Evolutionary conservation across 2,888 invertebrate species (phyloP), one percentile per base, ranked within the genome.

Genomic region (Ypsolopha scabrella): DNA sequence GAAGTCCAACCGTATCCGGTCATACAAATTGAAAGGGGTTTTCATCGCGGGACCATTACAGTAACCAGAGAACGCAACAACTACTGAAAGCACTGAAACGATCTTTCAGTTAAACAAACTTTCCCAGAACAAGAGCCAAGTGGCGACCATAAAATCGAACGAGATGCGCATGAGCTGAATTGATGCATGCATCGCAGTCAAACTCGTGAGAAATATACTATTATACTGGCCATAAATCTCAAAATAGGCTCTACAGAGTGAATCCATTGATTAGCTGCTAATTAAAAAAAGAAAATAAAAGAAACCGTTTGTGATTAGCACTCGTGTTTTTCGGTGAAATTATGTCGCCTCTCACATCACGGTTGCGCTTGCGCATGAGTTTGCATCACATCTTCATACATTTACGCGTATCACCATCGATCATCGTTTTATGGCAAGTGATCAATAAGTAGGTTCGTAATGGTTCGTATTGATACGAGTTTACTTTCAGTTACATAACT

Each of bases 211-310:
- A 85, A 82, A 78, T 72, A 70, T 62, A 60, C 58, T 62, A 82
- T 77, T 72, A 70, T 62, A 60, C 58, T 62, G 60, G 63, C 62
- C 67, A 70, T 81, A 79, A 81, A 80, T 75, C 64, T 68, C 73
- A 56, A 67, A 71, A 71, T 70, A 59, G 66, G 66, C 66, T 68
- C 63, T n/a, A n/a, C 66, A 79, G 72, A 81, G 78, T 69, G 76
- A 71, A 70, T 68, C 72, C 69, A 69, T 79, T 80, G 75, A 80
- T 79, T 75, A 63, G 70, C 74, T 68, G 70, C 70, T 80, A 76
- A 82, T 81, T 76, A 75, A 78, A 62, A 72, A 70, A 67, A 75
- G 65, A 73, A 79, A 48, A 11, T 39, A 39, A 39, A 39, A 7
- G 39, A 39, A 39, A 39, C n/a, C 9, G 6, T 39, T 11, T n/a